Base-by-base conservation (phyloP, 1,140 invertebrate species). In the Hycleus cichorii region DNA sequence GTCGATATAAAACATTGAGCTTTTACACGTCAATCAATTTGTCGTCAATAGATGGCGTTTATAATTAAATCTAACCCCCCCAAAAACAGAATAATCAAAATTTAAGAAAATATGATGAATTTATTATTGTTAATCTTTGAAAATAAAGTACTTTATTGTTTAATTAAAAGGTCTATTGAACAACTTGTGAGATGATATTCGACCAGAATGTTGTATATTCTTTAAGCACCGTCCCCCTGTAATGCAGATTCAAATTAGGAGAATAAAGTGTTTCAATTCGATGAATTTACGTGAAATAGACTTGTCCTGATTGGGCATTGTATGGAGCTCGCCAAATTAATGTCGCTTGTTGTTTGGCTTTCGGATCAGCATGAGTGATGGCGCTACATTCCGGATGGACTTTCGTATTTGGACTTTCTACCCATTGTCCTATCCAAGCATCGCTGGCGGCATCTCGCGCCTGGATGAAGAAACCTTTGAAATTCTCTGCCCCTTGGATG, bases 381-480 rank as follows among this genome's bases (percentile, higher is more conserved):
- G 87, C 80, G n/a, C 86, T 81, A 70, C 89, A 90, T 71, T 90
- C 87, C 1, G 84, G 79, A 64, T 88, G 83, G 2, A 81, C 77
- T 56, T 86, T 89, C 0, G 86, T 86, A 64, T 89, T 89, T 0
- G 82, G 78, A 1, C 84, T 84, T 58, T 82, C 76, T 38, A 82
- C 76, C 81, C 85, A 90, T 8, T 79, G 76, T 7, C 89, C 88
- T 39, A 89, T 77, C 85, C 87, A 89, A 58, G 83, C 75, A 60
- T 88, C 78, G 0, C 82, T 83, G 24, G 79, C 74, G 1, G 80
- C 77, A 62, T 89, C 87, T 46, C 87, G 81, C 0, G 87, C 88
- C 74, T 90, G 87, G n/a, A 90, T 71, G 71, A 90, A 87, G 76
- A 90, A 89, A 8, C 88, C 88, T 62, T 87, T 83, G 73, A 90